These are phyloP conservation scores for Panorpa germanica DNA, from an alignment of 2,888 invertebrate species.

Conservation along the genomic window DNA sequence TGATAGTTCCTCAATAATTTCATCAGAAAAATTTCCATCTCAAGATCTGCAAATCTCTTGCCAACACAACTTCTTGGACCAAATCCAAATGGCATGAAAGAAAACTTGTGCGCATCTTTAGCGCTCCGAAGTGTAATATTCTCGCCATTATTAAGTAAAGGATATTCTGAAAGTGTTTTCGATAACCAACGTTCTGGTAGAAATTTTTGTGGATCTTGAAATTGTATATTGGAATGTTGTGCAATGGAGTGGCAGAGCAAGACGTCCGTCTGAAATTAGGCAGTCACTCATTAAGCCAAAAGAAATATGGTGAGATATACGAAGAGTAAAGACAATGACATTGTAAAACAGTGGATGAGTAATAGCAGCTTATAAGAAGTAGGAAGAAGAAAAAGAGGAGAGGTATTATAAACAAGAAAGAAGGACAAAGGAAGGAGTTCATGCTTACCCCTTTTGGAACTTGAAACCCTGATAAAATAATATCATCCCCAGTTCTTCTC, in stretches of 20 bases:
- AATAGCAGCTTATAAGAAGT: too few relatives aligned
- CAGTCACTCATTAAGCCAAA: too few relatives aligned
- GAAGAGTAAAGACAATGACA: too few relatives aligned
- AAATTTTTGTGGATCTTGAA: constrained; percentile 32
- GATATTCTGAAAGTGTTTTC: too few relatives aligned
- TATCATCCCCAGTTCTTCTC: constrained; percentile 24
- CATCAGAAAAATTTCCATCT: constrained; percentile 33
- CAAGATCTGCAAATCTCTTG: constrained; percentile 45
- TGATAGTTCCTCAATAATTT: constrained; percentile 21
- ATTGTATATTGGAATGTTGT: too few relatives aligned
- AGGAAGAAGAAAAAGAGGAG: too few relatives aligned
- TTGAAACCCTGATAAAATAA: constrained; percentile 24
- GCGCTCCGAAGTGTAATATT: constrained; percentile 22
- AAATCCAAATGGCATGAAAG: constrained; percentile 41
- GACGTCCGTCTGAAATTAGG: too few relatives aligned
- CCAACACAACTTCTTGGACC: constrained; percentile 50
- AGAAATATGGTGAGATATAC: too few relatives aligned
- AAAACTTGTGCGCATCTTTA: constrained; percentile 35
- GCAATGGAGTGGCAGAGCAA: too few relatives aligned
- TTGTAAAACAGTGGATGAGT: too few relatives aligned
- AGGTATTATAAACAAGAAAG: neutral
- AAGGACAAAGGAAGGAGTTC: neutral
- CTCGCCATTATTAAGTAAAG: too few relatives aligned
- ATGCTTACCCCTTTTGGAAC: constrained; percentile 26
- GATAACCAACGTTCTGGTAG: constrained; percentile 55